Evolutionary conservation across 2,113 vertebrate genomes (phyloP).

Genomic region (Turdus rufiventris): DNA sequence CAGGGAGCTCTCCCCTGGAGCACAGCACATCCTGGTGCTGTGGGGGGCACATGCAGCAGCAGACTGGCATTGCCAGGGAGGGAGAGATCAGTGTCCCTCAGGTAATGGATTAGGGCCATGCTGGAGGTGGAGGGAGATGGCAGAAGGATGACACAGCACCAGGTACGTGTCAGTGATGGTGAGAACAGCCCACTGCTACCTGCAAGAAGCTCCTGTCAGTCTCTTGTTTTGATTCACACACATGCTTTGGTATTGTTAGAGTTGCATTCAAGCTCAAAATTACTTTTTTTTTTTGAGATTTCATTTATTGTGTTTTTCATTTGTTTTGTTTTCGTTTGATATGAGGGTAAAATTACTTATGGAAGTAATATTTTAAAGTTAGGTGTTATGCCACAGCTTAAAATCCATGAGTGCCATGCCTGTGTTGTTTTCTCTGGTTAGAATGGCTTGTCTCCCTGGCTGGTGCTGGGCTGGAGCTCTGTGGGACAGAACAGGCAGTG

Average conservation of each 20-base stretch:
- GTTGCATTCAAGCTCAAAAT: not conserved
- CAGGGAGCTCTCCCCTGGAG: not conserved
- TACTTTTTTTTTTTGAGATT: not conserved
- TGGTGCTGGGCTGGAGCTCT: not conserved
- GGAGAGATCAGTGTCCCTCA: rapidly evolving
- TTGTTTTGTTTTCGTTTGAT: not conserved
- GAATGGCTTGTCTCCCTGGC: not conserved
- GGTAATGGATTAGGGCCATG: not conserved
- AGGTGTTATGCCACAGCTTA: not conserved
- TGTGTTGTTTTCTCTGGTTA: not conserved
- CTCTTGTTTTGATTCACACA: not conserved
- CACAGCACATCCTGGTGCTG: rapidly evolving
- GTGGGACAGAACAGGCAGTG: not conserved
- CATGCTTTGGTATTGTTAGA: not conserved
- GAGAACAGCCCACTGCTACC: not conserved
- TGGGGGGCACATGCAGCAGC: not conserved
- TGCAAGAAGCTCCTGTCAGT: not conserved
- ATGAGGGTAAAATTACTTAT: not conserved
- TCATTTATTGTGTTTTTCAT: not conserved
- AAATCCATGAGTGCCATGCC: not conserved
- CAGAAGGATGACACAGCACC: not conserved
- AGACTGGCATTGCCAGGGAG: not conserved
- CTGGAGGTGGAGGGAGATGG: not conserved
- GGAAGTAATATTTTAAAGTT: not conserved
- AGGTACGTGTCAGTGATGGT: not conserved